Evolutionary conservation across 2,113 vertebrate species (phyloP).

Genomic region (Nesoenas mayeri): DNA sequence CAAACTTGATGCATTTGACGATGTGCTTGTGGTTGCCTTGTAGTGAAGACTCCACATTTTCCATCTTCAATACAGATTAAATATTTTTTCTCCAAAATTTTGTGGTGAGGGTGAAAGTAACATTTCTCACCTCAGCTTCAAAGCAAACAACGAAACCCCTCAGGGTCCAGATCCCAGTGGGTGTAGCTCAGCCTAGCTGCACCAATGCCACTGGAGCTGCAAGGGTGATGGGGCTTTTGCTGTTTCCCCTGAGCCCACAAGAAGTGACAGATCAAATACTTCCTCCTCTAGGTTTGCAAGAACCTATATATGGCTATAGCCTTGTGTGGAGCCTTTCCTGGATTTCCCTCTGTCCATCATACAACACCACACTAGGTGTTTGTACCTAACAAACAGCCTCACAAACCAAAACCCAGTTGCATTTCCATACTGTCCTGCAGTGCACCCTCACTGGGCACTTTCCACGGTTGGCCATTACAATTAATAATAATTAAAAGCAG

Average conservation of each 20-base stretch:
- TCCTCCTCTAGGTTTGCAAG: neutral
- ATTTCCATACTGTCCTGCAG: neutral
- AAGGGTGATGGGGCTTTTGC: neutral
- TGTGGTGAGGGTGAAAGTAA: neutral
- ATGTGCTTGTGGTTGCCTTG: neutral
- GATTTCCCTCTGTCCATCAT: neutral
- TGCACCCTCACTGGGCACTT: neutral
- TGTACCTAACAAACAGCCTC: neutral
- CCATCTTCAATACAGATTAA: neutral
- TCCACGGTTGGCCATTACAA: neutral
- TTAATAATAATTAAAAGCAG: neutral
- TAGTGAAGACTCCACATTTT: neutral
- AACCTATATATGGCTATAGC: accelerated
- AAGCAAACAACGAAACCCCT: neutral
- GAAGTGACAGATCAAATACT: neutral
- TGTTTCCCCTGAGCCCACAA: neutral
- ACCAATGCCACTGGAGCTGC: neutral
- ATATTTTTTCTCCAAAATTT: neutral
- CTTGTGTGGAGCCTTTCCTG: accelerated
- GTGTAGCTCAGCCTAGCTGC: neutral
- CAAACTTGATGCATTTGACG: neutral
- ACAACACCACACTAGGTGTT: neutral
- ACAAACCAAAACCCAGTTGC: neutral
- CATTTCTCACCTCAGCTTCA: neutral
- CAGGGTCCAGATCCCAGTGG: accelerated